Evolutionary conservation across 2,797 vertebrate genomes (phyloP).

Genomic region (Ptychobarbus kaznakovi): DNA sequence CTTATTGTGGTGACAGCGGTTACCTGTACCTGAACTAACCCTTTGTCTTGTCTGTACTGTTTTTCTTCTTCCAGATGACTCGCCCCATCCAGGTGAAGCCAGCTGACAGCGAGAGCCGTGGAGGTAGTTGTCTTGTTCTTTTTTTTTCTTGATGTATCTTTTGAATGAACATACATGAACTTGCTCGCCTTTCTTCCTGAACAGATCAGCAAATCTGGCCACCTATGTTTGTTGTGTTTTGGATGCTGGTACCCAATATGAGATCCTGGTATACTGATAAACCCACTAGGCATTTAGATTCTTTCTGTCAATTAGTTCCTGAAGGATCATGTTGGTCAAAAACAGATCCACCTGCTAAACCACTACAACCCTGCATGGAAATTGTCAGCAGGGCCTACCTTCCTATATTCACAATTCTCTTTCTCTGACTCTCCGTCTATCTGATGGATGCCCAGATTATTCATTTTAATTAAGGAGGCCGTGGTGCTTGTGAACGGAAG

Average conservation of each 20-base stretch:
- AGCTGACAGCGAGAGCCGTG: slow-evolving; percentile 97
- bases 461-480: slow-evolving; percentile 72
- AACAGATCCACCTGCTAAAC: not conserved
- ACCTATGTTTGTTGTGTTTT: slow-evolving; percentile 37
- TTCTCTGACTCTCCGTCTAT: slow-evolving; percentile 58
- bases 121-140: slow-evolving; percentile 95
- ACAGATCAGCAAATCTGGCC: not conserved
- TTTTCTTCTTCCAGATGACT: slow-evolving; percentile 88
- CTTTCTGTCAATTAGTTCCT: not conserved
- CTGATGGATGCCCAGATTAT: slow-evolving; percentile 67
- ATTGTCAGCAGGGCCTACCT: slow-evolving; percentile 10
- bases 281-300: not conserved
- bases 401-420: slow-evolving; percentile 27
- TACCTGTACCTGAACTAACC: slow-evolving; percentile 66
- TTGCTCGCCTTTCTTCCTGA: slow-evolving; percentile 17
- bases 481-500: slow-evolving; percentile 65
- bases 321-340: not conserved
- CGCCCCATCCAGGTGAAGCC: slow-evolving; percentile 99
- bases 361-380: not conserved
- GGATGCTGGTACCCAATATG: slow-evolving; percentile 34
- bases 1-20: slow-evolving; percentile 53
- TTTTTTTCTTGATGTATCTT: slow-evolving; percentile 64
- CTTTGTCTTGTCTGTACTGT: slow-evolving; percentile 60
- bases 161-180: slow-evolving; percentile 29
- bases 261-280: slow-evolving; percentile 2